Evolutionary conservation across 1,140 invertebrate genomes (phyloP).

Genomic region (Gyrodactylus bullatarudis): DNA sequence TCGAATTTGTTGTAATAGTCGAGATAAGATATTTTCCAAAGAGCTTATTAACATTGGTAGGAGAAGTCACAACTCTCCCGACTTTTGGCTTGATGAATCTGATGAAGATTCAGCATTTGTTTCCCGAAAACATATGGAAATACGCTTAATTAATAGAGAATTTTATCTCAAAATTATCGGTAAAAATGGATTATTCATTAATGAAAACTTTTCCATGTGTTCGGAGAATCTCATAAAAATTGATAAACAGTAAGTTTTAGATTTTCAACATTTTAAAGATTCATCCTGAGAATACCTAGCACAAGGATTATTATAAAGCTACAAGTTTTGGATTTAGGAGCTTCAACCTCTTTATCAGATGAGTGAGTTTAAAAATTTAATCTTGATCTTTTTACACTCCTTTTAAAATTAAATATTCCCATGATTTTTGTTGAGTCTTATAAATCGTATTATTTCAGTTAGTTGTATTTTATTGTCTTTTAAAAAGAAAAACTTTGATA

Average conservation of each 20-base stretch:
- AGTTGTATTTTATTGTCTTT: too few relatives aligned
- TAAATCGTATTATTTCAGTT: too few relatives aligned
- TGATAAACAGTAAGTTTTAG: not conserved
- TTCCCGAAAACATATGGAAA: not conserved
- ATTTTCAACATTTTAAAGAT: not conserved
- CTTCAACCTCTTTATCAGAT: too few relatives aligned
- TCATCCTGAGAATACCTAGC: not conserved
- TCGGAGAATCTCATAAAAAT: not conserved
- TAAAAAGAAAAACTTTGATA: too few relatives aligned
- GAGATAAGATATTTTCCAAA: not conserved
- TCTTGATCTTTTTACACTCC: too few relatives aligned
- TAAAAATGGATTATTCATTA: not conserved
- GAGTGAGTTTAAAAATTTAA: too few relatives aligned
- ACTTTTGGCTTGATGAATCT: not conserved
- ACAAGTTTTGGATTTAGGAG: too few relatives aligned
- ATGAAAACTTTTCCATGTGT: not conserved
- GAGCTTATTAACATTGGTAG: not conserved
- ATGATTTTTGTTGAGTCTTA: too few relatives aligned
- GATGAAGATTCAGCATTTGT: not conserved
- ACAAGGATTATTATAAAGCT: too few relatives aligned
- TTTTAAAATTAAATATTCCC: too few relatives aligned
- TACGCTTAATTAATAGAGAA: not conserved
- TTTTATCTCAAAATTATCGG: not conserved
- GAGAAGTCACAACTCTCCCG: not conserved
- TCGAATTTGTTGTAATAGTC: too few relatives aligned